Evolutionary conservation across 2,113 vertebrate species (phyloP), one percentile per base, ranked within the genome.

Genomic region (Calidris pugnax): DNA sequence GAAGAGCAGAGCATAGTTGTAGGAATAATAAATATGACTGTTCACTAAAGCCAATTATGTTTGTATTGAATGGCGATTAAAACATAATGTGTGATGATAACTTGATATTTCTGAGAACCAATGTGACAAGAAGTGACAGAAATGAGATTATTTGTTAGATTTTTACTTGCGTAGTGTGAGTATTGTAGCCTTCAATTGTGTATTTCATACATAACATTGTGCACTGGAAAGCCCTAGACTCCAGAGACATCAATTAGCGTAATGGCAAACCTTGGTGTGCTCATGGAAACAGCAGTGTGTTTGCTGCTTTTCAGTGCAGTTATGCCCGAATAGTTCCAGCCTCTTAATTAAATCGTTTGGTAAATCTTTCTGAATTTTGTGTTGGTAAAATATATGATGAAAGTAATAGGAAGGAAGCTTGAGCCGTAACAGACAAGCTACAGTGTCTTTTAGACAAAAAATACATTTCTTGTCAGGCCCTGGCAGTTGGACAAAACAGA

Each of bases 11-110:
- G 32, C 28, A 23, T 50, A 71, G 43, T 12, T 68, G 48, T 51
- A 74, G 64, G 88, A 83, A 92, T 89, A 81, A 89, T 89, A 82
- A 92, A 69, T 89, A 86, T 30, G 45, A 66, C 33, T 91, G 28
- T 35, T 92, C 28, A 21, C 77, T 92, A 64, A 79, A 96, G 56
- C 85, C 1, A 17, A 81, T 93, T 91, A 89, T 73, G 53, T 64
- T 75, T 81, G 71, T 32, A 16, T 18, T 59, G 59, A 87, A 89
- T 32, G 20, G 64, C 0, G 2, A 76, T 81, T 89, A 87, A 85
- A 90, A 94, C 91, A 77, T 45, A 91, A 55, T 23, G 12, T 88
- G 35, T 41, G 78, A 60, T 81, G 86, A 55, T 86, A 93, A 87
- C 18, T 45, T 27, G 16, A 51, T 62, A 53, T 76, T 94, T 91